Evolutionary conservation across 2,888 invertebrate species (phyloP), one percentile per base, ranked within the genome.

Genomic region (Chelonus formosanus): DNA sequence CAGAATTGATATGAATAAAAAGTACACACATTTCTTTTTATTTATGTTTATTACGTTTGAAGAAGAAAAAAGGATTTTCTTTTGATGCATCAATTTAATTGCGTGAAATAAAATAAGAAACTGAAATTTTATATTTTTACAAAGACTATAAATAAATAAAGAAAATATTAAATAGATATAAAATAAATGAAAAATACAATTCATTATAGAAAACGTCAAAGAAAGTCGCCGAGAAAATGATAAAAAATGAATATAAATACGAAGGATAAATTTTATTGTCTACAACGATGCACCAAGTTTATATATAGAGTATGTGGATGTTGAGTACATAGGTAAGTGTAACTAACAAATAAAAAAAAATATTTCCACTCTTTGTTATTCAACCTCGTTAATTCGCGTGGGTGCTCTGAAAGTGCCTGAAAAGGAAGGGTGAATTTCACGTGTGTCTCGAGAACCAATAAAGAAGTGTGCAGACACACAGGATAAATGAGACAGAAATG

Each of bases 381-480:
- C 48, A 47, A 63, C 48, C 50, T 64, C 64, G 50, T 64, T 64
- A 64, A 64, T 64, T 64, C 58, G 31, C 52, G 58, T 64, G 57
- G 53, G 52, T 20, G 32, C 57, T 58, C 45, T 44, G 20, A 57
- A 53, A 53, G 61, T 31, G 44, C 44, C 44, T 40, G 8, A 8
- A 32, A 45, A 32, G 40, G 34, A 31, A 8, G 31, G 5, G 52
- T 40, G 61, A 61, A 43, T 35, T 36, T 61, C 34, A 34, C 34
- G 35, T 52, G 34, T 52, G 34, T 52, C 53, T 61, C 8, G 53
- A 61, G 61, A 43, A 43, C 34, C 31, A 59, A 47, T 59, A 47
- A 48, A 50, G 59, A 47, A 40, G 59, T 47, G 48, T 31, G 52
- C 20, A 48, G 35, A 47, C 34, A 35, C 47, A 36, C 35, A 59